Evolutionary conservation across 2,113 vertebrate species (phyloP).

Genomic region (Zingel zingel): DNA sequence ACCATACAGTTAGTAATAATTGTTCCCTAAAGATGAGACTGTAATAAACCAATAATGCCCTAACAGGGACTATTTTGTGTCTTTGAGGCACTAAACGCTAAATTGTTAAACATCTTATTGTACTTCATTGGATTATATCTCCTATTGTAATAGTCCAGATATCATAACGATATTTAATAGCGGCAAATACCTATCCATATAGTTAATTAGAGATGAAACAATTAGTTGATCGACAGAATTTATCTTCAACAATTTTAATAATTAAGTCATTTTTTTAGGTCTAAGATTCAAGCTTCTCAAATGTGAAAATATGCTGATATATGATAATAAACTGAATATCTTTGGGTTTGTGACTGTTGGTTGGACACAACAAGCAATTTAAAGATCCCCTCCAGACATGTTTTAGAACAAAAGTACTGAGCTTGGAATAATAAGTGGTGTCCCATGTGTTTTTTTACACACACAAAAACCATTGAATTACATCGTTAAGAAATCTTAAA

Average conservation of each 20-base stretch:
- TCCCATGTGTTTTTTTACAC: neutral
- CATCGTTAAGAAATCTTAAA: neutral
- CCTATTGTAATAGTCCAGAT: slow-evolving; percentile 15
- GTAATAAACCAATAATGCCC: slow-evolving; percentile 37
- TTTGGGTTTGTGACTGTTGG: neutral
- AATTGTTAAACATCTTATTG: slow-evolving; percentile 44
- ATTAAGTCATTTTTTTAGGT: neutral
- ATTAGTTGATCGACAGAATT: neutral
- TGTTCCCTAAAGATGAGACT: slow-evolving; percentile 43
- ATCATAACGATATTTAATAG: slow-evolving; percentile 1
- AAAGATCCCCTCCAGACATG: slow-evolving; percentile 1
- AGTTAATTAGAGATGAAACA: neutral
- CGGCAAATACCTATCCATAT: neutral
- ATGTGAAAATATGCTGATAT: neutral
- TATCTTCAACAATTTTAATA: neutral
- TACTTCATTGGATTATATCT: slow-evolving; percentile 38
- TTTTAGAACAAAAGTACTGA: neutral
- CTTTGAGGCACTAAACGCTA: slow-evolving; percentile 45
- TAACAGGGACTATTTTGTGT: slow-evolving; percentile 38
- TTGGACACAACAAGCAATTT: slow-evolving; percentile 3
- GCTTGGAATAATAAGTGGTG: neutral
- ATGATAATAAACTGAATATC: neutral
- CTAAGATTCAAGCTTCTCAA: neutral
- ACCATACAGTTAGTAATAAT: slow-evolving; percentile 32
- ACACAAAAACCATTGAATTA: neutral